Conservation (phyloP, 2,797 vertebrate genomes). For the Intellagama lesueurii region DNA sequence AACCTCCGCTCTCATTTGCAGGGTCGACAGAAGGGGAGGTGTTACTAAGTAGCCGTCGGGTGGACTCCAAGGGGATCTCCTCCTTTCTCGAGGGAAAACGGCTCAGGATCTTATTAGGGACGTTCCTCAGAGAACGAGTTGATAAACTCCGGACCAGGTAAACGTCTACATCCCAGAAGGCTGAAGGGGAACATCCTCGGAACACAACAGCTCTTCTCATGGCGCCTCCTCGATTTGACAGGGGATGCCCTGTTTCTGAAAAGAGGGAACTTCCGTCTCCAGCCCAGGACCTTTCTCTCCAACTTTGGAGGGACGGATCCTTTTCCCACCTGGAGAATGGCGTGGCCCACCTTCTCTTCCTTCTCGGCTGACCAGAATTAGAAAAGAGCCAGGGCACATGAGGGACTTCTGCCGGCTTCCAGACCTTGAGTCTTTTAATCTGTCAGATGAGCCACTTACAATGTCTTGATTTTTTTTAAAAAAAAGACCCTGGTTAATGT, state of each 20-base stretch:
- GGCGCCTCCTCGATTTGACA: neutral
- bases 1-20: slow-evolving; percentile 77
- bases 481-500: no score
- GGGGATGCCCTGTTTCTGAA: neutral
- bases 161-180: slow-evolving; percentile 66
- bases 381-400: neutral
- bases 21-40: slow-evolving; percentile 80
- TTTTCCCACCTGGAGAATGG: neutral
- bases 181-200: neutral
- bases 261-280: no score
- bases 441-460: no score
- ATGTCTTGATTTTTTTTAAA: no score
- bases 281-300: neutral
- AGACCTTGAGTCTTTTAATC: neutral
- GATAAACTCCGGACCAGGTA: slow-evolving; percentile 62
- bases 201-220: no score
- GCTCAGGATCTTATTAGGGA: slow-evolving; percentile 77
- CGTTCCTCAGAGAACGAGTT: slow-evolving; percentile 74
- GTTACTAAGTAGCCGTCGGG: slow-evolving; percentile 76
- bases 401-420: neutral
- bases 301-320: no score
- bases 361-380: neutral
- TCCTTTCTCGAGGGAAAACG: slow-evolving; percentile 64
- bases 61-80: slow-evolving; percentile 75
- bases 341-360: neutral